Percentiles rank a stretch among this genome's conserved stretches.
These are phyloP conservation scores for Furcula furcula DNA, from an alignment of 2,888 invertebrate genomes.

Conservation along the genomic window DNA sequence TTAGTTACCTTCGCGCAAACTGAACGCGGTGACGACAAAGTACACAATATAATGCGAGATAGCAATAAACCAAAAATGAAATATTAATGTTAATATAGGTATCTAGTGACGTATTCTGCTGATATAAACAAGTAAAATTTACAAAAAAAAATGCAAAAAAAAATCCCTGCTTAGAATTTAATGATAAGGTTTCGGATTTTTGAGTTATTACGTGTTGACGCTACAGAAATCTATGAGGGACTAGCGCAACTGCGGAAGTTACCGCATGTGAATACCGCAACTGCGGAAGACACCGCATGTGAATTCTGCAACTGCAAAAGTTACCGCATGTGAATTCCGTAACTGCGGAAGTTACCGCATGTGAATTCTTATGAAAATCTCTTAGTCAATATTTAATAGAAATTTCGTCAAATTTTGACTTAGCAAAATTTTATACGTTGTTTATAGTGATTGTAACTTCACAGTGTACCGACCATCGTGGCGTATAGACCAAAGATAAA, in stretches of 20 bases:
- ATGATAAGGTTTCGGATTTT: slow-evolving; percentile 74
- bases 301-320: slow-evolving; percentile 68
- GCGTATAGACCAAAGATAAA: slow-evolving; percentile 78
- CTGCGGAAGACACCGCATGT: slow-evolving; percentile 68
- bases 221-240: slow-evolving; percentile 63
- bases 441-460: slow-evolving; percentile 73
- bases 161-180: slow-evolving; percentile 77
- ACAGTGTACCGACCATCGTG: slow-evolving; percentile 69
- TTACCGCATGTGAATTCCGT: slow-evolving; percentile 69
- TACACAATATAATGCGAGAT: slow-evolving; percentile 66
- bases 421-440: slow-evolving; percentile 81
- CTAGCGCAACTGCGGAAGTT: slow-evolving; percentile 49
- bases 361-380: slow-evolving; percentile 80
- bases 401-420: slow-evolving; percentile 81
- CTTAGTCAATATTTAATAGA: slow-evolving; percentile 79
- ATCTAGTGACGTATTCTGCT: slow-evolving; percentile 78
- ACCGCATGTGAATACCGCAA: too few species aligned
- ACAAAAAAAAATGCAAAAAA: slow-evolving; percentile 63
- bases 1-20: slow-evolving; percentile 58
- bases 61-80: slow-evolving; percentile 82
- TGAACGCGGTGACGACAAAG: slow-evolving; percentile 44
- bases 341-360: slow-evolving; percentile 64
- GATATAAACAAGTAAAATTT: slow-evolving; percentile 76
- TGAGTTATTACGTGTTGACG: slow-evolving; percentile 66
- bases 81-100: slow-evolving; percentile 76